phyloP scores from a whole-genome alignment of 1,140 invertebrate species.

The Sogatella furcifera region DNA sequence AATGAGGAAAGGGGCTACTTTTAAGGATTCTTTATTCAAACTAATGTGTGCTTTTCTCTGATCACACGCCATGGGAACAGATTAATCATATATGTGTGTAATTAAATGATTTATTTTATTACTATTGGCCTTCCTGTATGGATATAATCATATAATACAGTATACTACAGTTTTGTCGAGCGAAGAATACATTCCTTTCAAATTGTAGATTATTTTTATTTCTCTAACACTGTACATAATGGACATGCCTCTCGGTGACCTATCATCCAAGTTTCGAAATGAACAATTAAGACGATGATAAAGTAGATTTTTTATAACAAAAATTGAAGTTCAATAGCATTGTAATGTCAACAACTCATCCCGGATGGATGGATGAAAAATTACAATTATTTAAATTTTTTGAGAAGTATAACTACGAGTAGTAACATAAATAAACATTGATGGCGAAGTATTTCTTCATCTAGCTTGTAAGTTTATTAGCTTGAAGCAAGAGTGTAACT shows the following conservation, averaged over 20 bases:
- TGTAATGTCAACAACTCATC: background rate
- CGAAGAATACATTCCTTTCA: too few relatives aligned
- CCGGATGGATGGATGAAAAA: background rate
- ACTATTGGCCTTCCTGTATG: too few relatives aligned
- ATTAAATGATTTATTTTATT: too few relatives aligned
- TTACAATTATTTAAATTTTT: background rate
- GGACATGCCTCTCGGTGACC: slow-evolving; percentile 10
- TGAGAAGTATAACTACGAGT: background rate
- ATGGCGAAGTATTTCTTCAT: background rate
- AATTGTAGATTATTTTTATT: slow-evolving; percentile 16
- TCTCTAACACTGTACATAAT: slow-evolving; percentile 22
- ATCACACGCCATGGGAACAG: too few relatives aligned
- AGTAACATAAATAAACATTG: background rate
- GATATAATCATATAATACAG: too few relatives aligned
- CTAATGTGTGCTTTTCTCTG: too few relatives aligned
- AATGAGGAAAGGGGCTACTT: too few relatives aligned
- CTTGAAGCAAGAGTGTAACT: too few relatives aligned
- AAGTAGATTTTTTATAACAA: slow-evolving; percentile 2
- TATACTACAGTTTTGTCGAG: too few relatives aligned
- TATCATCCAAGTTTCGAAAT: background rate
- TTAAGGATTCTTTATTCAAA: too few relatives aligned
- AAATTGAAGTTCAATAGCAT: background rate
- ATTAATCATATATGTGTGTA: too few relatives aligned
- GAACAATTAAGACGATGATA: slow-evolving; percentile 1
- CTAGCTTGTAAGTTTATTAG: too few relatives aligned